Conservation (phyloP, 2,888 invertebrate genomes). For the Digitonthophagus gazella region DNA sequence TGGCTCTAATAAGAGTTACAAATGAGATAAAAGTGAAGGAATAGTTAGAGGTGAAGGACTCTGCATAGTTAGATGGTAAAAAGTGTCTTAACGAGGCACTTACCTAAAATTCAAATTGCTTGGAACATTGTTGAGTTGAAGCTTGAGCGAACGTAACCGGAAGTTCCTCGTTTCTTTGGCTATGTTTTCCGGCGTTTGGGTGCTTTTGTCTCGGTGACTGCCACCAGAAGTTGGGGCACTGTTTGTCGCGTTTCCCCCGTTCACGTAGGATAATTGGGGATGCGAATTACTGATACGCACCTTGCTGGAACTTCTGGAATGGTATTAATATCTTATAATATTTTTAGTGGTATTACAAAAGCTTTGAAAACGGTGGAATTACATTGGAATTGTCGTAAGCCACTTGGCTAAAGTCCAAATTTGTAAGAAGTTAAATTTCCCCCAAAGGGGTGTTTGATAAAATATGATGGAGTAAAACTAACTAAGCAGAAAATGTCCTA, state of each 20-base stretch:
- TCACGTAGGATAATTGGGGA: conserved; percentile 61
- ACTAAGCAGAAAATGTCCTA: not conserved
- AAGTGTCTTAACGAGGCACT: conserved; percentile 20
- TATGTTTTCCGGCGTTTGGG: conserved; percentile 71
- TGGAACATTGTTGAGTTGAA: conserved; percentile 63
- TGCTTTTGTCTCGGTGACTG: conserved; percentile 63
- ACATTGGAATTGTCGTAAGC: not conserved
- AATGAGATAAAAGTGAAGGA: not conserved
- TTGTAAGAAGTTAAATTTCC: not conserved
- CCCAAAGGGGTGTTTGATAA: not conserved
- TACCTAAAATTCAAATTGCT: conserved; percentile 62
- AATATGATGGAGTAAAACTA: not conserved
- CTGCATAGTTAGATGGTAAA: not conserved
- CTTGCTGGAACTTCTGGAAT: conserved; percentile 44
- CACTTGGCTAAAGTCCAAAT: not conserved
- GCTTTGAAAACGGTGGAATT: not conserved
- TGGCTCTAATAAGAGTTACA: not conserved
- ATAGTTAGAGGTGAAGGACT: too few species aligned
- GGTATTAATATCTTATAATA: conserved; percentile 2
- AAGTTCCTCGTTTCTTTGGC: conserved; percentile 65
- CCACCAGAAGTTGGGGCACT: conserved; percentile 29
- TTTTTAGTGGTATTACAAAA: not conserved
- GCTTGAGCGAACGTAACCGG: conserved; percentile 59
- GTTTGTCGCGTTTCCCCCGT: conserved; percentile 50
- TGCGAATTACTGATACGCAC: conserved; percentile 59